Conservation (phyloP, 2,113 vertebrate species). For the Sorex araneus region DNA sequence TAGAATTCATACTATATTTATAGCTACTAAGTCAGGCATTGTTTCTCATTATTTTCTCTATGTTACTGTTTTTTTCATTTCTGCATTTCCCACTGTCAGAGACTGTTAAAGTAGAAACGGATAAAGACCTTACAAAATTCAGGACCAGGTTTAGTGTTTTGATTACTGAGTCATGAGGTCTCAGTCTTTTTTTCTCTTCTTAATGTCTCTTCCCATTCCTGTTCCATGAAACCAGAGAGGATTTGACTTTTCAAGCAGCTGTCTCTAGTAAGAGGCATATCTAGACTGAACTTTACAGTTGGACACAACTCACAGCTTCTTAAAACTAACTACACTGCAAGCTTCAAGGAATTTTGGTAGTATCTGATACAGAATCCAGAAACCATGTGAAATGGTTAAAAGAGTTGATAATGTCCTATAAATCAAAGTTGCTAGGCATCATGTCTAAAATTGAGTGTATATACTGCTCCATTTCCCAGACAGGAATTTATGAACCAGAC, state of each 20-base stretch:
- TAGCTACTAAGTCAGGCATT: not conserved
- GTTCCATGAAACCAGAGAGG: not conserved
- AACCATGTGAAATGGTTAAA: not conserved
- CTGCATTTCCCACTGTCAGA: not conserved
- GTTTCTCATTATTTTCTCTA: too few species aligned
- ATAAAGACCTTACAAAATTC: not conserved
- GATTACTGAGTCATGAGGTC: not conserved
- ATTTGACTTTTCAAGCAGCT: not conserved
- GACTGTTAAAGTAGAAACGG: constrained; percentile 18
- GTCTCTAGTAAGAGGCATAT: not conserved
- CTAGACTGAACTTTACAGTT: not conserved
- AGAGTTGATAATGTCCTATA: not conserved
- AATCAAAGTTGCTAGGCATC: not conserved
- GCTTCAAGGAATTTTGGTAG: not conserved
- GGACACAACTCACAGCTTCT: not conserved
- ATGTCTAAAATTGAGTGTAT: not conserved
- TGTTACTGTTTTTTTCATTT: not conserved
- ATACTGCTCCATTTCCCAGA: too few species aligned
- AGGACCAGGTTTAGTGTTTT: constrained; percentile 33
- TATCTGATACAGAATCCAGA: not conserved
- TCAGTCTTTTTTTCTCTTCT: not conserved
- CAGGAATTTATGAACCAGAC: not conserved
- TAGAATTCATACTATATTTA: not conserved
- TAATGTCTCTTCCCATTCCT: not conserved
- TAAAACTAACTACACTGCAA: not conserved